Evolutionary conservation across 2,888 invertebrate species (phyloP), one percentile per base, ranked within the genome.

Genomic region (Phytoseiulus persimilis): DNA sequence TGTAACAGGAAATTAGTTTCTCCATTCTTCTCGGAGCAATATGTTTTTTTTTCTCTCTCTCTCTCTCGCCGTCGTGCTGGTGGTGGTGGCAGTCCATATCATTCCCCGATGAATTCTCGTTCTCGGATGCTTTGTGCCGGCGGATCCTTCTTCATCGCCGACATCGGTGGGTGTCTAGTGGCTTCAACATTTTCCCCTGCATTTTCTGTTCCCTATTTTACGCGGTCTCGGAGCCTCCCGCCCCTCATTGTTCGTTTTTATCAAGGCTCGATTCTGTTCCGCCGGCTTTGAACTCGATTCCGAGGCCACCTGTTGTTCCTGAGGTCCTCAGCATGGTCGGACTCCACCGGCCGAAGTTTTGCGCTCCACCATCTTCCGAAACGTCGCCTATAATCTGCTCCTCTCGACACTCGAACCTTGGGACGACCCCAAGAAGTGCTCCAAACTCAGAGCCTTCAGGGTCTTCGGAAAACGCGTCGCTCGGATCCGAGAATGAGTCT

Each of bases 1-100:
- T 87, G 87, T 87, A 87, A 87, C 87, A 87, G 87, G 87, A 87
- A 87, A 87, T 87, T 87, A 87, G 87, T 32, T 87, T 87, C 33
- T 87, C 45, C 32, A 65, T 65, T 65, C 65, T 65, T 65, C 65
- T 65, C 65, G 65, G 18, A 65, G 65, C 65, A 65, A 65, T 65
- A 65, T 65, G 65, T 65, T 65, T 65, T 65, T 65, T 18, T 28
- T 18, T 65, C 23, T 28, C 65, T 28, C 18, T 1, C 9, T 23
- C 65, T 6, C 65, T 18, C 1, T 28, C 28, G 65, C 65, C 28
- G 65, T 23, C 65, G 65, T 65, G 11, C 5, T 65, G 11, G 28
- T 28, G 18, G 65, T 28, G 11, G 65, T 28, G 65, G 65, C 28
- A 23, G 23, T 18, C 23, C 65, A 23, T 65, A 65, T 65, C 65